These are phyloP conservation scores for Reinhardtius hippoglossoides DNA, from an alignment of 2,113 vertebrate species.

Conservation along the genomic window DNA sequence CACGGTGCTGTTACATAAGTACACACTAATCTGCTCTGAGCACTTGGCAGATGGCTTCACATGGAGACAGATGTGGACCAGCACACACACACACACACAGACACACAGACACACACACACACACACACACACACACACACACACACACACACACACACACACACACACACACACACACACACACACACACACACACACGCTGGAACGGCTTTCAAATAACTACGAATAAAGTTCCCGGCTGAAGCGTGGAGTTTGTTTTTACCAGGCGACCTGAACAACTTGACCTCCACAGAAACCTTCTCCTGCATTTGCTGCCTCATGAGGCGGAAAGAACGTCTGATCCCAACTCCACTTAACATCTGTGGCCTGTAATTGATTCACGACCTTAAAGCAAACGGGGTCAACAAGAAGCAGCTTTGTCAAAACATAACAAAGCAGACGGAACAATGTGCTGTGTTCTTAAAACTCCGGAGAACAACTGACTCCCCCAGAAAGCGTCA, in stretches of 20 bases:
- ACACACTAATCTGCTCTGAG: constrained; percentile 37
- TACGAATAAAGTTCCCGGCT: too few species aligned
- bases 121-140: constrained; percentile 10
- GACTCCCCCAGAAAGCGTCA: too few species aligned
- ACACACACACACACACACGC: constrained; percentile 11
- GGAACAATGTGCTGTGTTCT: too few species aligned
- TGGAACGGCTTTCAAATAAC: not conserved
- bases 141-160: constrained; percentile 10
- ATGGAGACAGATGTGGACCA: constrained; percentile 40
- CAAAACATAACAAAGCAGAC: too few species aligned
- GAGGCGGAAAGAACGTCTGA: not conserved
- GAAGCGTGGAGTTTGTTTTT: not conserved
- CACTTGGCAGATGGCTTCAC: constrained; percentile 41
- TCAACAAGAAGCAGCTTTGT: not conserved
- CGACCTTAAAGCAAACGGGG: not conserved
- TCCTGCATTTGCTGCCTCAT: not conserved
- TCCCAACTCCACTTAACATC: not conserved
- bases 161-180: not conserved
- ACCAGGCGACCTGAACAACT: not conserved
- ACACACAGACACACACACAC: constrained; percentile 12
- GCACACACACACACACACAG: constrained; percentile 4
- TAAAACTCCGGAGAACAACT: too few species aligned
- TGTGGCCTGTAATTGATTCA: not conserved
- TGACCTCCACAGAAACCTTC: not conserved
- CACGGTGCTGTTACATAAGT: constrained; percentile 21